Percentiles rank a stretch among this genome's conserved stretches.
Conservation (phyloP, 2,888 invertebrate species). For the Machimus atricapillus region DNA sequence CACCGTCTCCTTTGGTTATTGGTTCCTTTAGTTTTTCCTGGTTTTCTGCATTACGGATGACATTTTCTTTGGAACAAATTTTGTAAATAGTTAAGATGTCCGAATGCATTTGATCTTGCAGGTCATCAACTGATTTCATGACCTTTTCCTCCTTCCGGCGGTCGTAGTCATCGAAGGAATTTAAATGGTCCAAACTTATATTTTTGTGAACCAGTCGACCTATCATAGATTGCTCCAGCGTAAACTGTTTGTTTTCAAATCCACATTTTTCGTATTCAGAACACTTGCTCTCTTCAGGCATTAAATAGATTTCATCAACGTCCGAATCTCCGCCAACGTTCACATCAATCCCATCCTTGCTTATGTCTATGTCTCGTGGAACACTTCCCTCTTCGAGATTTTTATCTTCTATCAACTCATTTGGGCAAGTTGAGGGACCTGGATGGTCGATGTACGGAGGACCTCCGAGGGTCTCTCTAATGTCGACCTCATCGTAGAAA, state of each 20-base stretch:
- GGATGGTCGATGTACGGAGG: conserved; percentile 1
- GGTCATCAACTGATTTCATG: neutral
- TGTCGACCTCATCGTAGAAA: conserved; percentile 42
- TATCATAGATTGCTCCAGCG: conserved; percentile 42
- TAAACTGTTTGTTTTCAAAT: conserved; percentile 48
- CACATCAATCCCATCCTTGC: conserved; percentile 5
- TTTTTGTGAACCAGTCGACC: conserved; percentile 24
- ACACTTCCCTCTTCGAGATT: neutral
- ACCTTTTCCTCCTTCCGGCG: neutral
- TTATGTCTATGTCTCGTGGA: conserved; percentile 32
- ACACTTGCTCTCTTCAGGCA: conserved; percentile 47
- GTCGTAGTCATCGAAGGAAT: neutral
- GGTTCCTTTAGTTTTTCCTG: conserved; percentile 2
- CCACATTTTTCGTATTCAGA: conserved; percentile 45
- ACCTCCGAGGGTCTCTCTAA: neutral
- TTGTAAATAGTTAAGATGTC: conserved; percentile 49
- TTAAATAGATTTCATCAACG: conserved; percentile 50
- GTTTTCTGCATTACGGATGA: neutral
- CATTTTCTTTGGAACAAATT: conserved; percentile 47
- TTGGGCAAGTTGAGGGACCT: neutral
- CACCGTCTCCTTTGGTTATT: conserved; percentile 19
- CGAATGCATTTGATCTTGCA: conserved; percentile 22
- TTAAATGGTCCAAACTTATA: neutral
- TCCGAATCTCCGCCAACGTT: conserved; percentile 46
- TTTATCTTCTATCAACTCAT: neutral